Evolutionary conservation across 2,113 vertebrate species (phyloP).

Genomic region (Mustelus asterias): DNA sequence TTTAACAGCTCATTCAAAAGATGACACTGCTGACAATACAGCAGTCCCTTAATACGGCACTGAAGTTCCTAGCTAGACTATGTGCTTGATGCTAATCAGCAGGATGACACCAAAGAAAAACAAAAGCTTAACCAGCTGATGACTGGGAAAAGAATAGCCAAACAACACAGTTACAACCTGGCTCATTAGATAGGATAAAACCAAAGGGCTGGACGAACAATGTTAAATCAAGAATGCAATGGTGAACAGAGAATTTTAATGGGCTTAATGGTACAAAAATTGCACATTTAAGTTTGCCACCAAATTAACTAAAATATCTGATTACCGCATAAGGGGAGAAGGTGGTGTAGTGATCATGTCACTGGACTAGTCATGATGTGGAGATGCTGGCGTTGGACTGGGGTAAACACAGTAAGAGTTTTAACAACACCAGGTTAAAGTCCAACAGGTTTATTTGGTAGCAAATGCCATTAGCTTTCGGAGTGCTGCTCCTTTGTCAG

Average conservation of each 20-base stretch:
- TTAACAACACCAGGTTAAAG: too few relatives aligned
- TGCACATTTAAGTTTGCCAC: too few relatives aligned
- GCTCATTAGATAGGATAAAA: not conserved
- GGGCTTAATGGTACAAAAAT: too few relatives aligned
- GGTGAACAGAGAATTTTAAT: not conserved
- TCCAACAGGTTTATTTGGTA: too few relatives aligned
- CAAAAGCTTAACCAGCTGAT: not conserved
- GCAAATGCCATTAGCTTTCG: too few relatives aligned
- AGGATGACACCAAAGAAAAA: not conserved
- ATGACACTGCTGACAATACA: not conserved
- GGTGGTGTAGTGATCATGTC: too few relatives aligned
- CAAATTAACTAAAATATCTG: not conserved
- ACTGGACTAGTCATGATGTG: too few relatives aligned
- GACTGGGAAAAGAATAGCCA: not conserved
- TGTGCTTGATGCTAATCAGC: not conserved
- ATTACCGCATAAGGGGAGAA: not conserved
- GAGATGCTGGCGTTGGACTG: too few relatives aligned
- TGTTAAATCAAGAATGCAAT: not conserved
- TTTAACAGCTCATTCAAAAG: not conserved
- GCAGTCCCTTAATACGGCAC: not conserved
- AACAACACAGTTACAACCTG: not conserved
- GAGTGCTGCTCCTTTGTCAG: too few relatives aligned
- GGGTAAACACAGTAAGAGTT: too few relatives aligned
- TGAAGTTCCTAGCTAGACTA: not conserved
- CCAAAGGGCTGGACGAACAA: not conserved